Conservation (phyloP, 2,888 invertebrate species). For the Scaeva pyrastri region DNA sequence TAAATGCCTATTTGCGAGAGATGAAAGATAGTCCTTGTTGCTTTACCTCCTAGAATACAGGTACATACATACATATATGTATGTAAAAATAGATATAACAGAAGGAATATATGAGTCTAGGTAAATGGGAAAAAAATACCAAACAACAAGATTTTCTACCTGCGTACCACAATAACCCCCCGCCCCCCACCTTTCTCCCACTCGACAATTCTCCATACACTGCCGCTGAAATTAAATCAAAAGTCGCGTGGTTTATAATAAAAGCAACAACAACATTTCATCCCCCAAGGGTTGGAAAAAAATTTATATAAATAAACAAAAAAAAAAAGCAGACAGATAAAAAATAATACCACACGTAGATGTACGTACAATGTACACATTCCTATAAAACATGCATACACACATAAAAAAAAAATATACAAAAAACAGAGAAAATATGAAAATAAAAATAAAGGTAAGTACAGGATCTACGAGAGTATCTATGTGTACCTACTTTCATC, state of each 20-base stretch:
- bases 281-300: not conserved
- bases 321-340: slow-evolving; percentile 38
- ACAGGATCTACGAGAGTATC: not conserved
- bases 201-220: not conserved
- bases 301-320: slow-evolving; percentile 18
- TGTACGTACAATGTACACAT: not conserved
- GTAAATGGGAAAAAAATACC: slow-evolving; percentile 24
- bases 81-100: slow-evolving; percentile 13
- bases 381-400: no score
- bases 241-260: slow-evolving; percentile 60
- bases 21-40: slow-evolving; percentile 75
- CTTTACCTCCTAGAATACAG: slow-evolving; percentile 57
- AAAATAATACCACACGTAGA: slow-evolving; percentile 46
- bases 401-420: slow-evolving; percentile 31
- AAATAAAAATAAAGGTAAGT: slow-evolving; percentile 4
- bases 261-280: slow-evolving; percentile 39
- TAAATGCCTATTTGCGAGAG: slow-evolving; percentile 74
- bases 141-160: slow-evolving; percentile 11
- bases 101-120: slow-evolving; percentile 40
- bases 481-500: slow-evolving; percentile 60
- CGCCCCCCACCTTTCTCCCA: no score
- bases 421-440: slow-evolving; percentile 14
- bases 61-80: not conserved
- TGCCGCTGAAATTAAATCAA: slow-evolving; percentile 59
- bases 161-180: no score